These are phyloP conservation scores for Tretioscincus oriximinensis DNA, from an alignment of 2,113 vertebrate species.

Conservation along the genomic window DNA sequence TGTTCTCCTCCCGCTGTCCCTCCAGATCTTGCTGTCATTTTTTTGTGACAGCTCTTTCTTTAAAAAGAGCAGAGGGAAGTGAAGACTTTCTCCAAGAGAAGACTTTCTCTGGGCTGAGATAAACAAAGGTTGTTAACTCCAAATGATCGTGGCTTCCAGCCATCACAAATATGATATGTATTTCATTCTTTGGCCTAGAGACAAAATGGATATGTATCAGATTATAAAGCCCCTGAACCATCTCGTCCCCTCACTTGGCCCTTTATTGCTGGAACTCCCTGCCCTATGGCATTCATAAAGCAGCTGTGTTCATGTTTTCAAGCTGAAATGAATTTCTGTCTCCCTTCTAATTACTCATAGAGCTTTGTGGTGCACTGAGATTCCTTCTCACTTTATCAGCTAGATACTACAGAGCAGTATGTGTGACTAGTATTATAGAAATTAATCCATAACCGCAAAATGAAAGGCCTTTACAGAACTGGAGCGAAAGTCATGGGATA, in stretches of 20 bases:
- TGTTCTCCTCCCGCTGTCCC: neutral
- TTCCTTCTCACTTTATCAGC: constrained; percentile 37
- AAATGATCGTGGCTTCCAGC: constrained; percentile 35
- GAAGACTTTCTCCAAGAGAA: neutral
- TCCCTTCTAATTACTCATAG: constrained; percentile 32
- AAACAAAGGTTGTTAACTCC: constrained; percentile 15
- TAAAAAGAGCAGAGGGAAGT: neutral
- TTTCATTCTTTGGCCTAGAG: constrained; percentile 30
- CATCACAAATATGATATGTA: constrained; percentile 20
- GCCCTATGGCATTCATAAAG: constrained; percentile 16
- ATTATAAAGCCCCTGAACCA: constrained; percentile 7
- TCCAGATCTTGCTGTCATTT: constrained; percentile 7
- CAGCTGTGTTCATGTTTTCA: constrained; percentile 34
- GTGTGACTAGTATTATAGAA: constrained; percentile 21
- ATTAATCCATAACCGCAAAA: neutral
- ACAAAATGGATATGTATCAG: neutral
- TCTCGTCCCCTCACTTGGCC: constrained; percentile 24
- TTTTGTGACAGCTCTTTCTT: constrained; percentile 1
- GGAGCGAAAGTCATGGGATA: neutral
- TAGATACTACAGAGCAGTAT: constrained; percentile 6
- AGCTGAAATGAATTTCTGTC: constrained; percentile 25
- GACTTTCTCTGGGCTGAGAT: constrained; percentile 27
- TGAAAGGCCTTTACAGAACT: constrained; percentile 23
- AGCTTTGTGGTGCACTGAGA: constrained; percentile 16
- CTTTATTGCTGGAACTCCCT: constrained; percentile 34